A percentile compares a stretch with the other conserved stretches of the same genome.
These are phyloP conservation scores for Catocala sponsa DNA, from an alignment of 2,888 invertebrate genomes.

Conservation along the genomic window DNA sequence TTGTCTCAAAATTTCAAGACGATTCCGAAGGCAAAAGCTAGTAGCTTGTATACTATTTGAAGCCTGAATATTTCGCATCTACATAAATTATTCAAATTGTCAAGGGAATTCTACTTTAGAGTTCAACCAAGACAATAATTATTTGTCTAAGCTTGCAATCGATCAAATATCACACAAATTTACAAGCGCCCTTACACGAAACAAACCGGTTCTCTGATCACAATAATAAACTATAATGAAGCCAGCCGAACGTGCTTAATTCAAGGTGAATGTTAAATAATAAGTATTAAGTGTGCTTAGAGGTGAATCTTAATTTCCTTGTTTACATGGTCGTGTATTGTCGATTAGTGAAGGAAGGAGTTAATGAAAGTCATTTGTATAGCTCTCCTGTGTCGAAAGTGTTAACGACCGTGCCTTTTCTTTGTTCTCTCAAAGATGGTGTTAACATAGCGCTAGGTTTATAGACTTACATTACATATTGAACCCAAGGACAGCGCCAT, in stretches of 20 bases:
- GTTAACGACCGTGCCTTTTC: constrained; percentile 55
- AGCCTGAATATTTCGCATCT: too few relatives aligned
- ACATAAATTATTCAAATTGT: too few relatives aligned
- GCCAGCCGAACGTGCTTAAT: constrained; percentile 52
- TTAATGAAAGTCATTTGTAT: constrained; percentile 35
- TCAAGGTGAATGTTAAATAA: constrained; percentile 65
- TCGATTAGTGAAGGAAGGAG: constrained; percentile 32
- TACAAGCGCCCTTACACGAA: constrained; percentile 28
- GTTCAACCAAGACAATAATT: too few relatives aligned
- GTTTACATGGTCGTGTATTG: constrained; percentile 32
- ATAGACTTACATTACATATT: background rate
- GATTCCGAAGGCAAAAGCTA: too few relatives aligned
- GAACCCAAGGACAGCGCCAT: background rate
- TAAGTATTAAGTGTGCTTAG: constrained; percentile 36
- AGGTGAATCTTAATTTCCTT: constrained; percentile 47
- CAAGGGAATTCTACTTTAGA: too few relatives aligned
- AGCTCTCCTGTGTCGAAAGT: constrained; percentile 39
- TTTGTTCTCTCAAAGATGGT: constrained; percentile 48
- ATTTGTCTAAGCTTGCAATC: too few relatives aligned
- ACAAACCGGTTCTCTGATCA: constrained; percentile 44
- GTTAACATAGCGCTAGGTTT: constrained; percentile 25
- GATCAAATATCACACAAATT: constrained; percentile 1
- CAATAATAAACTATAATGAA: constrained; percentile 58
- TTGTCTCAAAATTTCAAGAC: too few relatives aligned
- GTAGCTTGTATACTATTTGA: too few relatives aligned